These are phyloP conservation scores for Eurytoma californica DNA, from an alignment of 2,888 invertebrate genomes.

Conservation along the genomic window DNA sequence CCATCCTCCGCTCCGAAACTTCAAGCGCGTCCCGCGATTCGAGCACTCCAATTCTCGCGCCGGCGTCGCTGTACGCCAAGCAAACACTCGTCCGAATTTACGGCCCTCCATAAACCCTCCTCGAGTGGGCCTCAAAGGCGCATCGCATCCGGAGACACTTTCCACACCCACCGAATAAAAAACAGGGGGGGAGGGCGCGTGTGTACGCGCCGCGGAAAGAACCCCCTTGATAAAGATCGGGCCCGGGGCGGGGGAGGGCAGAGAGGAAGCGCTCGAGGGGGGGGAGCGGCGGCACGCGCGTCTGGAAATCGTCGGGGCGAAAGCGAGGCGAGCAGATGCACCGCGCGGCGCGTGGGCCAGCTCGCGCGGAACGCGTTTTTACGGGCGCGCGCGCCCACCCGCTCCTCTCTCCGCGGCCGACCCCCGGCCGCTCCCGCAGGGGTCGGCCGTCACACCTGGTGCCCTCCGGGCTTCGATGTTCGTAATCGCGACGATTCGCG, in stretches of 20 bases:
- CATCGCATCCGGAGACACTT: neutral
- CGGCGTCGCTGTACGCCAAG: no score
- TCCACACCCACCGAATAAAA: neutral
- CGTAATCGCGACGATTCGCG: neutral
- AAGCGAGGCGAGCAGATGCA: conserved; percentile 64
- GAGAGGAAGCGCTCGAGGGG: neutral
- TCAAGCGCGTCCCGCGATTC: no score
- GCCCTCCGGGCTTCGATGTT: no score
- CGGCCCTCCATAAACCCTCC: neutral
- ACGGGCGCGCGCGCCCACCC: conserved; percentile 13
- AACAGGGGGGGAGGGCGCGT: neutral
- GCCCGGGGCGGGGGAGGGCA: neutral
- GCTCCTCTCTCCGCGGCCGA: neutral
- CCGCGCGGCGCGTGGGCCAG: conserved; percentile 65
- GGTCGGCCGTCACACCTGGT: neutral
- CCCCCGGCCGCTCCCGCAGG: no score
- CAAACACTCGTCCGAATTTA: neutral
- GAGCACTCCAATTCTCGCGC: no score
- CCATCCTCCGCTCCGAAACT: no score
- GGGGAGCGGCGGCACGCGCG: conserved; percentile 3
- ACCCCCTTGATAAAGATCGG: conserved; percentile 1
- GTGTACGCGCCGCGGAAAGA: neutral
- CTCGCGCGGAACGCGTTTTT: conserved; percentile 44
- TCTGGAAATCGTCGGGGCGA: conserved; percentile 10
- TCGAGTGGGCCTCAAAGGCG: neutral